Evolutionary conservation across 2,113 vertebrate species (phyloP), one percentile per base, ranked within the genome.

Genomic region (Apodemus sylvaticus): DNA sequence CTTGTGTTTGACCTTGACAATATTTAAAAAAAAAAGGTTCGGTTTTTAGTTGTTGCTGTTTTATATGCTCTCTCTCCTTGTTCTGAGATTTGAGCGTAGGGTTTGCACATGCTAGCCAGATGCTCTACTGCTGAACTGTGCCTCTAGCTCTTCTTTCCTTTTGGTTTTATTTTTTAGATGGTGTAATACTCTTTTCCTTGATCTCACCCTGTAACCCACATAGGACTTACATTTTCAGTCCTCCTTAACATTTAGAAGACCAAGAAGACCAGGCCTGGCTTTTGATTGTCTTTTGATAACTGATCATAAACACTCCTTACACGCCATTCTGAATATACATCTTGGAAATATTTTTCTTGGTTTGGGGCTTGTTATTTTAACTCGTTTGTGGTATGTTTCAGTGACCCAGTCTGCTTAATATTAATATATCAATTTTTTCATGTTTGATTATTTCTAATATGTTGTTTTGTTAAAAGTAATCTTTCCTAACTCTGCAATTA

Each of bases 251-350:
- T 73, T 5, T 51, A 42, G 51, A 89, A 70, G 11, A 29, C 14
- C 36, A 45, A 20, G n/a, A 55, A 31, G 39, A 16, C 14, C 16
- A 13, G 34, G 10, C 51, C 68, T 17, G 22, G 53, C 36, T 74
- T 81, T 77, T 24, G 20, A 4, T 90, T 92, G 14, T 36, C 34
- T 79, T 93, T 89, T 93, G 93, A 39, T 76, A 92, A 74, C 74
- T 97, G 78, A 86, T 93, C 74, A 68, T 86, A 14, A 19, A 39
- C 51, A 9, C 64, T 95, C 22, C 87, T 93, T 91, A 39, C 64
- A 14, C 76, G 81, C 16, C 64, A 53, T 95, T 87, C 53, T 85
- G 19, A 9, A 36, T 85, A 48, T 62, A 16, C 71, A 12, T 92
- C n/a, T 78, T 83, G 31, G 34, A 86, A 55, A 48, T 90, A 64